phyloP scores from a whole-genome alignment of 2,888 invertebrate genomes.

The Drosophila percnosoma region DNA sequence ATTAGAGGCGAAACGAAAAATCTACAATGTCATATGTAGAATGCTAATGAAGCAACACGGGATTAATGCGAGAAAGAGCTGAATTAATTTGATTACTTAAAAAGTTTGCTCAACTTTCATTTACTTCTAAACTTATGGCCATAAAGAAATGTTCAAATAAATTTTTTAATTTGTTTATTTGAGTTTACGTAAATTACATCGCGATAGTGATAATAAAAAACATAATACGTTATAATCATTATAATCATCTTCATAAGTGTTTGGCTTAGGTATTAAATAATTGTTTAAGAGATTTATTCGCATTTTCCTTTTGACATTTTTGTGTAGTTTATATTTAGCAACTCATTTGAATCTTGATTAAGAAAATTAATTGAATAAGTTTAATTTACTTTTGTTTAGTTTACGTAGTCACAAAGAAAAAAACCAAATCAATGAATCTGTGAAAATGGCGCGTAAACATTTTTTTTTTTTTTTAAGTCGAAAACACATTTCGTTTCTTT shows the following conservation, averaged over 20 bases:
- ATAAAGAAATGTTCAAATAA: background rate
- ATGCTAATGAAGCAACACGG: slow-evolving; percentile 52
- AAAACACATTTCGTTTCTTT: slow-evolving; percentile 49
- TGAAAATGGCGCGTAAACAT: slow-evolving; percentile 63
- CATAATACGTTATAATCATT: slow-evolving; percentile 79
- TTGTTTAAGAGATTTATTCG: slow-evolving; percentile 72
- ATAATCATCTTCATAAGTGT: slow-evolving; percentile 69
- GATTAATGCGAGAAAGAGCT: slow-evolving; percentile 3
- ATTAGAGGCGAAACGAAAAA: slow-evolving; percentile 48
- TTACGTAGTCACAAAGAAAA: slow-evolving; percentile 57
- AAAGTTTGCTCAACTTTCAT: background rate
- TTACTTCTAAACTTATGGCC: background rate
- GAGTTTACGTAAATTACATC: slow-evolving; percentile 79
- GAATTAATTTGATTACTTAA: background rate
- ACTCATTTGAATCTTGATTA: slow-evolving; percentile 18
- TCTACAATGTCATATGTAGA: slow-evolving; percentile 50
- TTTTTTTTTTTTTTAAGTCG: slow-evolving; percentile 41
- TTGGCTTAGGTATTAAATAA: slow-evolving; percentile 74
- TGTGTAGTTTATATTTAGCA: slow-evolving; percentile 27
- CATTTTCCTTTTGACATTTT: slow-evolving; percentile 49
- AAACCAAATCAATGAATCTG: slow-evolving; percentile 44
- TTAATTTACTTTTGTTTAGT: slow-evolving; percentile 32
- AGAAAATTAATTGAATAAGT: slow-evolving; percentile 41
- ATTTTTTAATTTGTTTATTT: slow-evolving; percentile 58
- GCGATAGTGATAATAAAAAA: slow-evolving; percentile 81